Percentiles rank a stretch among this genome's conserved stretches.
Evolutionary conservation across 2,888 invertebrate genomes (phyloP).

Genomic region (Drosophila kanekoi): DNA sequence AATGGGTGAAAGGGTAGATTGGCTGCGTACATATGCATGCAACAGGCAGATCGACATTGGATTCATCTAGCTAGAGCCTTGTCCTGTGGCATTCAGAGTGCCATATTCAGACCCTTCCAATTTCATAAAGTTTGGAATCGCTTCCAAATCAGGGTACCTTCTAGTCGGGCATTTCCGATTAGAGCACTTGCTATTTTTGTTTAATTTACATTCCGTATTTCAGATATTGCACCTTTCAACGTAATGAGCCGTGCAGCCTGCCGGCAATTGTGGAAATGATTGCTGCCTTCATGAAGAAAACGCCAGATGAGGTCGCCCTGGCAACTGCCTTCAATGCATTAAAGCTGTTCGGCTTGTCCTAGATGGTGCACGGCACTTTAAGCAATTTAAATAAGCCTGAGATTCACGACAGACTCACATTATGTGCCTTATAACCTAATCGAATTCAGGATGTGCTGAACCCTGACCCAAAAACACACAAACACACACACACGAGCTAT

Average conservation of each 20-base stretch:
- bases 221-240: conserved; percentile 96
- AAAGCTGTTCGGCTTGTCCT: conserved; percentile 93
- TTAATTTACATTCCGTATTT: not conserved
- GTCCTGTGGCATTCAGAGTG: too few species aligned
- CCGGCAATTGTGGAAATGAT: conserved; percentile 97
- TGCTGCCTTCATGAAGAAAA: conserved; percentile 94
- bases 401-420: conserved; percentile 71
- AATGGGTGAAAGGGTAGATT: not conserved
- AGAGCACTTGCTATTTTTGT: not conserved
- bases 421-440: conserved; percentile 76
- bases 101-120: too few species aligned
- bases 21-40: too few species aligned
- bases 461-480: conserved; percentile 49
- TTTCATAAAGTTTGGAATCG: too few species aligned
- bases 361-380: conserved; percentile 37
- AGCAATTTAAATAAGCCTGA: conserved; percentile 60
- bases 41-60: too few species aligned
- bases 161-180: too few species aligned
- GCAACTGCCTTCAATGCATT: conserved; percentile 96
- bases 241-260: conserved; percentile 97
- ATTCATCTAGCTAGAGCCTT: too few species aligned
- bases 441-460: conserved; percentile 67
- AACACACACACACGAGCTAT: conserved; percentile 13
- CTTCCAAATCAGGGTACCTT: too few species aligned
- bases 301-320: conserved; percentile 95